Base-by-base conservation (phyloP, 2,797 vertebrate genomes). In the Menidia menidia region DNA sequence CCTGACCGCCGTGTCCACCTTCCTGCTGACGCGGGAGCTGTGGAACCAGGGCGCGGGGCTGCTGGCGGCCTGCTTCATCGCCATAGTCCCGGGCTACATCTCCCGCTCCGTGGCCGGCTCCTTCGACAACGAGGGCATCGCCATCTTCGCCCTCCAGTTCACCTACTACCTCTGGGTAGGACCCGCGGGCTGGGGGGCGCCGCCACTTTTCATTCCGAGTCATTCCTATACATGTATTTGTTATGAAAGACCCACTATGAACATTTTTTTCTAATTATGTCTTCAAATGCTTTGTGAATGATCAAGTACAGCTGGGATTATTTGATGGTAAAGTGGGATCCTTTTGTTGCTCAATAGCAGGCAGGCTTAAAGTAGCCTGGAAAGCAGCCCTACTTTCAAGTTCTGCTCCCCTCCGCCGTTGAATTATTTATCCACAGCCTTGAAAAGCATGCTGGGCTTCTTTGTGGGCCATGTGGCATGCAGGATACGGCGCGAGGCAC, bases 81-180 rank as follows among this genome's bases (percentile, higher is more conserved):
- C 97, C 86, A 98, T 99, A 83, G 97, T 98, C 54, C 97, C 97
- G 15, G 97, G 97, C 67, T 98, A 99, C 81, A 99, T 98, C 93
- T 99, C 97, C 68, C 96, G 97, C 86, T 99, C 97, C 0, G 97
- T 99, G 53, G 97, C 97, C 2, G 97, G 97, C 80, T 99, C 97
- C 6, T 99, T 98, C 73, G 97, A 99, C 94, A 99, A 99, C 54
- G 97, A 99, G 93, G 97, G 97, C 93, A 98, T 99, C 68, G 97
- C 97, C 88, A 99, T 99, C 94, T 99, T 99, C 88, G 74, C 74
- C 11, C 62, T 76, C 52, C 97, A 99, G 84, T 98, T 99, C 93
- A 99, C 97, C 70, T 99, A 99, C 93, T 99, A 98, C 89, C 95
- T 99, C 84, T 99, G 97, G 97, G 97, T 98, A 86, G 12, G 68